Base-by-base conservation (phyloP, 1,140 invertebrate genomes). In the Cydia amplana region DNA sequence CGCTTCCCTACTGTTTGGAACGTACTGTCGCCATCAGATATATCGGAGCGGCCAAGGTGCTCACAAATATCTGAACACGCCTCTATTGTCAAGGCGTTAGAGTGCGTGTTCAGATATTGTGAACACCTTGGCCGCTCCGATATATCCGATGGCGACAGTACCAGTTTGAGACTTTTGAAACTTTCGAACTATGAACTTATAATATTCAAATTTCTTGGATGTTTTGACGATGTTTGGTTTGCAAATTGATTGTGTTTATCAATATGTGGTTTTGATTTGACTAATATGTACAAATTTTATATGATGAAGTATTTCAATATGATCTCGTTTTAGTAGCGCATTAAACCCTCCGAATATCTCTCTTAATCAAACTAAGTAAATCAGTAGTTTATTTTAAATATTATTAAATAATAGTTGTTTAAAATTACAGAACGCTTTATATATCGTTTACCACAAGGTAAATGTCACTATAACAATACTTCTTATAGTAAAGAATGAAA, bases 171-270 rank as follows among this genome's bases (percentile, higher is more conserved):
- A 51, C n/a, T 51, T 60, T 60, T n/a, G 18, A 60, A 60, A 23
- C 20, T 23, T 23, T 60, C 20, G 16, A 23, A 60, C 55, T 60
- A 60, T n/a, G n/a, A 10, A 10, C n/a, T 16, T 51, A 14, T 55
- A 12, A 20, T 60, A 60, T 60, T 12, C 9, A 23, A 23, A 18
- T 60, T 23, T 60, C 20, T 60, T 60, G 20, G 20, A 60, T 60
- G 64, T 65, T 28, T 67, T 67, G 16, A 67, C n/a, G 25, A 25
- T 64, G 65, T 70, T 70, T 70, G 65, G 28, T 70, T 36, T 70
- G 65, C n/a, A 36, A 36, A 70, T 70, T 70, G 65, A 18, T n/a
- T 70, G 28, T 70, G 28, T 25, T 25, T 65, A 28, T 65, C 23
- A 16, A 32, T 36, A 32, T 67, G 64, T 67, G 25, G 64, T 67